These are phyloP conservation scores for Protobothrops mucrosquamatus DNA, from an alignment of 2,113 vertebrate species.

Conservation along the genomic window DNA sequence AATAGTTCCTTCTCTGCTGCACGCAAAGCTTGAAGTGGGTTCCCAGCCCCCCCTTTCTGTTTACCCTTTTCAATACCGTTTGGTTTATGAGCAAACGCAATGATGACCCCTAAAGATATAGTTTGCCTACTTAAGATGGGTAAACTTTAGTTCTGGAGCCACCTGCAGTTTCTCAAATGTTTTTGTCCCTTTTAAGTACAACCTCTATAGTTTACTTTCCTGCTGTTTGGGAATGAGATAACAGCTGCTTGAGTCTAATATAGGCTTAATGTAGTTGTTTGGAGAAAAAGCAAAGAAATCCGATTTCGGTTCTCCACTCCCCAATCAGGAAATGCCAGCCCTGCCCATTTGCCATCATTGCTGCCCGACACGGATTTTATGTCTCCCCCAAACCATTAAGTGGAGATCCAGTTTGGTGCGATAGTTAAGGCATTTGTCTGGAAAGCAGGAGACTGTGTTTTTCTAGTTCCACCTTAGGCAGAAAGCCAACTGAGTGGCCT, in stretches of 20 bases:
- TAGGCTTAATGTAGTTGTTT: background rate
- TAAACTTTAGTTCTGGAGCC: background rate
- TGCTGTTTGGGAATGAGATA: background rate
- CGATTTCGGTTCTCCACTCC: background rate
- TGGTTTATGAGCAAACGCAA: background rate
- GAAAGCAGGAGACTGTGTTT: background rate
- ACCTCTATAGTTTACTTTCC: background rate
- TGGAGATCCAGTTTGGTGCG: background rate
- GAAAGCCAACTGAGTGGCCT: background rate
- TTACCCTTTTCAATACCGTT: background rate
- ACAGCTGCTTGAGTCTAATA: background rate
- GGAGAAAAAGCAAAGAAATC: background rate
- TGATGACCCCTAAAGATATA: background rate
- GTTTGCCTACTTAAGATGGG: background rate
- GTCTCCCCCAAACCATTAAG: background rate
- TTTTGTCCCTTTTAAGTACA: background rate
- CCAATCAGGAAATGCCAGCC: background rate
- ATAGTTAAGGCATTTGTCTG: background rate
- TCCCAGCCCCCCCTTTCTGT: background rate
- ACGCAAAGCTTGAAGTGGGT: constrained; percentile 33
- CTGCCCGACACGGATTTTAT: background rate
- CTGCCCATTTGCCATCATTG: background rate
- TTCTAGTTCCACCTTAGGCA: background rate
- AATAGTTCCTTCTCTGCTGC: constrained; percentile 52
- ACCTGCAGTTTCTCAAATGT: background rate